These are phyloP conservation scores for Drosophila aldrichi DNA, from an alignment of 2,888 invertebrate species.

Conservation along the genomic window DNA sequence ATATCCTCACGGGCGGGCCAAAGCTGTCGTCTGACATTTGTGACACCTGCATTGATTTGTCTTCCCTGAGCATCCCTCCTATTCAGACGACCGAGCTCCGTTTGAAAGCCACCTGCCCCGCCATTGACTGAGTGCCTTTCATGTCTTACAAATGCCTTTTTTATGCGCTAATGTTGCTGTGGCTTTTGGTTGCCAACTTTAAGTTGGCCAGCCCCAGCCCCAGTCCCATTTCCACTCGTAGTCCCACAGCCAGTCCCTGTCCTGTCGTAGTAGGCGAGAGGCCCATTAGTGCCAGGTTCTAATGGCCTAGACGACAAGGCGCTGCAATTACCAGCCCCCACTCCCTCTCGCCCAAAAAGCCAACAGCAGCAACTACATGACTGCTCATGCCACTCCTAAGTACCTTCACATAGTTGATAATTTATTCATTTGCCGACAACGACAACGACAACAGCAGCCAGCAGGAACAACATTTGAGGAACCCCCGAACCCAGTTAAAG, in stretches of 20 bases:
- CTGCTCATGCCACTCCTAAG: conserved; percentile 46
- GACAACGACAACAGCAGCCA: conserved; percentile 19
- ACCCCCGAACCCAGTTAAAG: conserved; percentile 61
- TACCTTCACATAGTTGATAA: conserved; percentile 75
- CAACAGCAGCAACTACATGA: conserved; percentile 35
- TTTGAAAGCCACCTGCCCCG: conserved; percentile 62
- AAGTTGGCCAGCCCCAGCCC: conserved; percentile 24
- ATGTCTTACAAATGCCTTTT: conserved; percentile 79
- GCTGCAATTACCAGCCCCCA: conserved; percentile 69
- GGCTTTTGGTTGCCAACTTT: conserved; percentile 54
- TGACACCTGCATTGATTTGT: conserved; percentile 82
- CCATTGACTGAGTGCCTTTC: conserved; percentile 75
- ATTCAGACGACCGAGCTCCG: conserved; percentile 9
- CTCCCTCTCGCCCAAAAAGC: conserved; percentile 22
- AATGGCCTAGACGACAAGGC: conserved; percentile 77
- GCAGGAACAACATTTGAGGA: conserved; percentile 56
- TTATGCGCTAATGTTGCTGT: conserved; percentile 73
- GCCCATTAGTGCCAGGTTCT: conserved; percentile 67
- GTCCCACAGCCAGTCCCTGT: too few relatives aligned
- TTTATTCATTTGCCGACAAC: conserved; percentile 75
- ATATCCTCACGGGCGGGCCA: conserved; percentile 64
- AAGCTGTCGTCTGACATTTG: conserved; percentile 81
- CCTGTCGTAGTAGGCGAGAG: conserved; percentile 12
- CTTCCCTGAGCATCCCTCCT: conserved; percentile 51
- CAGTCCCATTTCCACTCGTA: not conserved